Evolutionary conservation across 2,113 vertebrate species (phyloP).

Genomic region (Pterocles burchelli): DNA sequence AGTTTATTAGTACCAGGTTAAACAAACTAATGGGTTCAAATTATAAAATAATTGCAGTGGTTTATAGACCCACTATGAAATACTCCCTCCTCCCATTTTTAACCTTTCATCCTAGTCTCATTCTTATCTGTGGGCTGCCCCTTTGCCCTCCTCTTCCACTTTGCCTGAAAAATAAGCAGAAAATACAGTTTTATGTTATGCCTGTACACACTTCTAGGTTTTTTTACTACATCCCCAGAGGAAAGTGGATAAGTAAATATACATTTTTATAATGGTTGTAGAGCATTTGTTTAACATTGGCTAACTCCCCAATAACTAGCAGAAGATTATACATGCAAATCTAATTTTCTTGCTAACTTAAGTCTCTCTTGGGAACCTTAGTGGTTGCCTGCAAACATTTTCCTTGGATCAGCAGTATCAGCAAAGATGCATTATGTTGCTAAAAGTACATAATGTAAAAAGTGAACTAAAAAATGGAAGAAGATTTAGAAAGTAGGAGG

Average conservation of each 20-base stretch:
- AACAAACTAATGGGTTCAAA: constrained; percentile 38
- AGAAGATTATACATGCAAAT: constrained; percentile 21
- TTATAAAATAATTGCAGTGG: constrained; percentile 34
- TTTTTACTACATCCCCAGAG: background rate
- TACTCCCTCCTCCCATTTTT: background rate
- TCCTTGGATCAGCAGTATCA: background rate
- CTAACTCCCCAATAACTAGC: constrained; percentile 5
- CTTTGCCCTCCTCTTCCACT: constrained; percentile 11
- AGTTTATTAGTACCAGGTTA: constrained; percentile 37
- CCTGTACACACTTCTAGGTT: background rate
- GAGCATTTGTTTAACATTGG: constrained; percentile 39
- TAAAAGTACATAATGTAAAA: constrained; percentile 58
- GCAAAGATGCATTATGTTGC: constrained; percentile 10
- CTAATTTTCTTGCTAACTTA: constrained; percentile 50
- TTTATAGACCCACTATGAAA: constrained; percentile 13
- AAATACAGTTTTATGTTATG: constrained; percentile 26
- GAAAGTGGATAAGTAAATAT: constrained; percentile 28
- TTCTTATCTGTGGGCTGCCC: constrained; percentile 21
- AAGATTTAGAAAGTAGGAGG: constrained; percentile 47
- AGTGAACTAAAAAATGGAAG: constrained; percentile 22
- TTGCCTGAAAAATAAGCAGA: constrained; percentile 29
- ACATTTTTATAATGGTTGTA: background rate
- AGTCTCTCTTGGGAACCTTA: constrained; percentile 36
- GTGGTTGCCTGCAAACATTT: constrained; percentile 18
- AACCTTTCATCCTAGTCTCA: constrained; percentile 37